These are phyloP conservation scores for Toxotes chatareus DNA, from an alignment of 2,113 vertebrate species.

Conservation along the genomic window DNA sequence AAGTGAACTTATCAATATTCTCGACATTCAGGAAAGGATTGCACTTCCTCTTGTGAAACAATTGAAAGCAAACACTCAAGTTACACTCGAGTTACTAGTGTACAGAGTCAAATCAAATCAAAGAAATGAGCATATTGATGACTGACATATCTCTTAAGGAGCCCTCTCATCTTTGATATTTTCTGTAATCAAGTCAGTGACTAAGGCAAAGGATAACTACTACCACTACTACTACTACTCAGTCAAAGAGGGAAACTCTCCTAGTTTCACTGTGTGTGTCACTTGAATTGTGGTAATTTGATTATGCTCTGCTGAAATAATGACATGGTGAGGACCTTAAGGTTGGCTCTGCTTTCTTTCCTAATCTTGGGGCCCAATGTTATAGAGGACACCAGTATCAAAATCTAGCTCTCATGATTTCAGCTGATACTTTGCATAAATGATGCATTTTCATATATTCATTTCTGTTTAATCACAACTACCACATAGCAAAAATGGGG, in stretches of 20 bases:
- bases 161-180: too few species aligned
- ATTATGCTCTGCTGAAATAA: not conserved
- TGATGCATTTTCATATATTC: not conserved
- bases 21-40: accelerated
- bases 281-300: too few species aligned
- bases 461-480: not conserved
- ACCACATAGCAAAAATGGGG: not conserved
- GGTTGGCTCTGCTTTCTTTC: not conserved
- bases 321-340: not conserved
- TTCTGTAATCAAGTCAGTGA: too few species aligned
- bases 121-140: not conserved
- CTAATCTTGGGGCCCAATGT: too few species aligned
- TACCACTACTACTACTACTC: too few species aligned
- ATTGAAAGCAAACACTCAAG: not conserved
- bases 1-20: constrained; percentile 23
- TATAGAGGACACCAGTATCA: too few species aligned
- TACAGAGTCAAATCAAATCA: too few species aligned
- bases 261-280: too few species aligned
- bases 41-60: not conserved
- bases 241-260: too few species aligned
- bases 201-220: too few species aligned
- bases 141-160: too few species aligned
- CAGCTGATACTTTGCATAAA: not conserved
- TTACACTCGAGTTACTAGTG: not conserved
- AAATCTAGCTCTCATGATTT: too few species aligned